Evolutionary conservation across 1,140 invertebrate genomes (phyloP), one percentile per base, ranked within the genome.

Genomic region (Aethina tumida): DNA sequence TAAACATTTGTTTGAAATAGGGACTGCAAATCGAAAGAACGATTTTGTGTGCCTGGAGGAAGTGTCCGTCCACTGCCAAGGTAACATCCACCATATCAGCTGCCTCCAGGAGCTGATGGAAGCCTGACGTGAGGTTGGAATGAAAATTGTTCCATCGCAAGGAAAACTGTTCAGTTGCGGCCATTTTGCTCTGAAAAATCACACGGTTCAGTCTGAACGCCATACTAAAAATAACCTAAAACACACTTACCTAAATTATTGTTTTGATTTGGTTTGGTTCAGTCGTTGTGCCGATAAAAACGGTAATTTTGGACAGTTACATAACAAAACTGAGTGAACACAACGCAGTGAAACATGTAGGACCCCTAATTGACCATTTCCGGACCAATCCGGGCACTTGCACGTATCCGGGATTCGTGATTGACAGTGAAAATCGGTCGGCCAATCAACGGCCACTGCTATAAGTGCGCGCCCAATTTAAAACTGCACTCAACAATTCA

Each of bases 1-100:
- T 67, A 47, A 82, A 81, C 64, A 82, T 69, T 58, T 73, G 68
- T 58, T 78, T 78, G 62, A 83, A 81, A 58, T 77, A 81, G 9
- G 78, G 75, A 53, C 76, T 79, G 59, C 79, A 81, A 52, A 81
- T 77, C 36, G 77, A 79, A 3, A 82, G 58, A 37, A 82, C 75
- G 29, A 81, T 66, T 68, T 77, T 78, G 46, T 83, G 80, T 10
- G 79, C 79, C 61, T 80, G 76, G 27, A 82, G 52, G 45, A 75
- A 73, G 50, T 77, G 68, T 12, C 79, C 79, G 47, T 79, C 77
- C 26, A 77, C 77, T 17, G 79, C 78, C 35, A 82, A 60, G 19
- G 79, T 82, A 12, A 82, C 79, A 62, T 83, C 80, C 1, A 79
- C 77, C 53, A 82, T 72, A 52, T 78, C 73, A 50, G 74, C 69